Base-by-base conservation (phyloP, 2,797 vertebrate species). In the Lagorchestes hirsutus region DNA sequence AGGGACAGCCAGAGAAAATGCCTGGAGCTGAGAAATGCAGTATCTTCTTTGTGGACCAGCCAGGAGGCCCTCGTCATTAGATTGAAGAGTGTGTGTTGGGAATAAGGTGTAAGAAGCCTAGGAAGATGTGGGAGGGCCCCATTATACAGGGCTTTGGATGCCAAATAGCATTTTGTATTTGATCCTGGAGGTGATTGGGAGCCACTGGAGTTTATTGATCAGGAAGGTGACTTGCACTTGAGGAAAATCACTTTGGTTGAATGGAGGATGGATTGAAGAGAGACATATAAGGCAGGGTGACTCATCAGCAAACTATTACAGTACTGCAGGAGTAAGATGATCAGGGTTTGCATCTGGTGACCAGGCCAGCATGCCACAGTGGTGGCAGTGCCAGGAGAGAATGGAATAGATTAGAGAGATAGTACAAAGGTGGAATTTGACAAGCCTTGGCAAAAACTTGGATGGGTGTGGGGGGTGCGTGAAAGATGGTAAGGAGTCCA, bases 401-500 rank as follows among this genome's bases (percentile, higher is more conserved):
- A 82, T 9, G 22, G 74, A 46, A 10, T 50, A 27, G 46, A 27
- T 87, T 46, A 22, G 18, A 74, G 18, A 46, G 3, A 87, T 11
- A 46, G 1, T 4, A 12, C 24, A 50, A 10, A 87, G 8, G n/a
- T 40, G 34, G 40, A 22, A 74, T 50, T 50, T 50, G 74, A 46
- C 40, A 46, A 3, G 9, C n/a, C 24, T 24, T 87, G 74, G 9
- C 18, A 9, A 87, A 87, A 87, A 24, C 24, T 87, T 46, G 74
- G 18, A 24, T 46, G 22, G 74, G 40, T 2, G 40, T 1, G 4
- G 5, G 9, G 52, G 22, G 8, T n/a, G 40, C 0, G 40, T 2
- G 22, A 14, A 31, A 34, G 4, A 50, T 27, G 27, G 8, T 87
- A 24, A 50, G 24, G 74, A 82, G 31, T 87, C 40, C 40, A 50